These are phyloP conservation scores for Stigmatopora nigra DNA, from an alignment of 2,113 vertebrate species.

Conservation along the genomic window DNA sequence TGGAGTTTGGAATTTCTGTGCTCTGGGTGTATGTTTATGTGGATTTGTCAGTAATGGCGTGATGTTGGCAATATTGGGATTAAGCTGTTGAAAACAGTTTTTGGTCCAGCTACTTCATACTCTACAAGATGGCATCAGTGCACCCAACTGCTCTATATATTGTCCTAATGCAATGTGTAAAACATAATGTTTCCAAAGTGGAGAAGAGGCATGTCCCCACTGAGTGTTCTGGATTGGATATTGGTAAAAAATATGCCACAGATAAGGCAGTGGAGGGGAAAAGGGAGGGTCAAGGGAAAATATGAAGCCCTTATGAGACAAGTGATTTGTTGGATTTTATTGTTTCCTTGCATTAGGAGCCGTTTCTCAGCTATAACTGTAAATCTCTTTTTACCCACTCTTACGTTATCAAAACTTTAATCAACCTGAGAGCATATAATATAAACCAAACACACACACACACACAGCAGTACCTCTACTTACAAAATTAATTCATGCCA, in stretches of 20 bases:
- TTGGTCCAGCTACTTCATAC: slow-evolving; percentile 33
- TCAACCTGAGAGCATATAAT: neutral
- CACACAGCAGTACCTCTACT: neutral
- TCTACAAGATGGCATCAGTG: slow-evolving; percentile 34
- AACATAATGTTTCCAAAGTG: slow-evolving; percentile 11
- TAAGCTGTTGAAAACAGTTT: slow-evolving; percentile 24
- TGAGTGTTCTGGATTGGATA: too few relatives aligned
- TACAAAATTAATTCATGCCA: neutral
- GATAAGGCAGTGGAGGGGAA: slow-evolving; percentile 10
- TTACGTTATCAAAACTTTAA: neutral
- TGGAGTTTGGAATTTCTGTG: slow-evolving; percentile 43
- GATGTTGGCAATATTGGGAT: slow-evolving; percentile 13
- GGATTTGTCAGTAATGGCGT: slow-evolving; percentile 5
- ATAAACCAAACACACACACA: neutral
- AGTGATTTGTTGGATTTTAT: slow-evolving; percentile 22
- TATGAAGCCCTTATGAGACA: slow-evolving; percentile 20
- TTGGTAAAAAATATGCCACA: too few relatives aligned
- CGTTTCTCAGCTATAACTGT: neutral
- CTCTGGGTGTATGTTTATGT: slow-evolving; percentile 6
- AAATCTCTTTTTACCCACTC: neutral
- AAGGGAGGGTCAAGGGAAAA: slow-evolving; percentile 3
- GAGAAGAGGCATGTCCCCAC: neutral
- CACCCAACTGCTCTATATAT: slow-evolving; percentile 23
- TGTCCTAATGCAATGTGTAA: slow-evolving; percentile 25
- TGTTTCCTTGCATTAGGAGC: slow-evolving; percentile 6